Conservation (phyloP, 1,140 invertebrate genomes). For the Platyscapa corneri region DNA sequence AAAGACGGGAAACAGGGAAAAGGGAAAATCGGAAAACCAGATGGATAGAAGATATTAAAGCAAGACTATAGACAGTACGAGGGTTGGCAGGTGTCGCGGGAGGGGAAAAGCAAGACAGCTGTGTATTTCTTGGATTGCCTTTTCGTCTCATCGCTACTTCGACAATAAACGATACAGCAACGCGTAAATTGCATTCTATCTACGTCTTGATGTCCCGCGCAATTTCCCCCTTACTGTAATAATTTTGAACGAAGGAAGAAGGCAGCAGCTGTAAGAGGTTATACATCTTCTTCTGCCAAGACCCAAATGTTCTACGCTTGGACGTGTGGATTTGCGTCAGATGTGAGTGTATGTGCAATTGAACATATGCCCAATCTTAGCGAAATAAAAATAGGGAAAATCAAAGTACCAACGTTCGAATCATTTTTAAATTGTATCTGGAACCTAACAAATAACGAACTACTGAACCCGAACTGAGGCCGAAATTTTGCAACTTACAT, state of each 20-base stretch:
- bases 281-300: not conserved
- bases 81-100: not conserved
- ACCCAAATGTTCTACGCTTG: not conserved
- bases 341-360: not conserved
- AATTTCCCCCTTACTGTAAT: not conserved
- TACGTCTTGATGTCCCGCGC: not conserved
- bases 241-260: not conserved
- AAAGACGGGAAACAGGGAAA: not conserved
- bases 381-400: no score
- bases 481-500: no score
- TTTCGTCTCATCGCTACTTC: no score
- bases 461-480: no score
- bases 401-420: no score
- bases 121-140: not conserved
- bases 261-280: conserved; percentile 4
- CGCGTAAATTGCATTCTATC: not conserved
- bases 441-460: no score
- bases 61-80: not conserved
- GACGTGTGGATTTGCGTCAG: not conserved
- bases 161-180: not conserved
- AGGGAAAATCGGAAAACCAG: conserved; percentile 41
- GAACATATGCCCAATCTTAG: not conserved
- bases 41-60: not conserved
- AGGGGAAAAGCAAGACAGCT: conserved; percentile 8
- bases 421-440: no score